phyloP scores from a whole-genome alignment of 2,888 invertebrate species.

The Netelia melanura region DNA sequence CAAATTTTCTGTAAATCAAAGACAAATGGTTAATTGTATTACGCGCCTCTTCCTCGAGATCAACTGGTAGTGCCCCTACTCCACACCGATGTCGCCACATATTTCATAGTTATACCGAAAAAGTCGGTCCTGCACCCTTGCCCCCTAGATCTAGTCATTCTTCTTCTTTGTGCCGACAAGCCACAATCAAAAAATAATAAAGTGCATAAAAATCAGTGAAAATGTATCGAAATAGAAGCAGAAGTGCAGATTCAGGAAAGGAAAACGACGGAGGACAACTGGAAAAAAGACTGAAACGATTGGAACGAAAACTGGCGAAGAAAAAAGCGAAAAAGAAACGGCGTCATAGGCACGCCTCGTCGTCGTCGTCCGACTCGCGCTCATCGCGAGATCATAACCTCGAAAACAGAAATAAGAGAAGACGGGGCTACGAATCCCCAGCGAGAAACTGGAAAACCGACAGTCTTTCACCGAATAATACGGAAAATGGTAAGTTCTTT shows the following conservation, averaged over 20 bases:
- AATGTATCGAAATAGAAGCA: constrained; percentile 24
- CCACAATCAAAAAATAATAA: constrained; percentile 2
- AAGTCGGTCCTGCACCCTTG: not conserved
- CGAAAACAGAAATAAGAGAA: too few relatives aligned
- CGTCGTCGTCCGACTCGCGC: too few relatives aligned
- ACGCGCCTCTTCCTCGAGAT: constrained; percentile 26
- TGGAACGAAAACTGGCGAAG: constrained; percentile 15
- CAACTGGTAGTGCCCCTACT: not conserved
- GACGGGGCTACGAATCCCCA: too few relatives aligned
- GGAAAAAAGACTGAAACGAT: constrained; percentile 19
- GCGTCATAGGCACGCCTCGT: too few relatives aligned
- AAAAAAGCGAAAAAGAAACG: too few relatives aligned
- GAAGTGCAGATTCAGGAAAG: constrained; percentile 1
- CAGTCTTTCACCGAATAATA: too few relatives aligned
- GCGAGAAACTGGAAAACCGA: too few relatives aligned
- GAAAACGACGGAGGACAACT: constrained; percentile 27
- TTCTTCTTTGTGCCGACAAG: constrained; percentile 37
- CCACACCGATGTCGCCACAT: constrained; percentile 21
- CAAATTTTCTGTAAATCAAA: too few relatives aligned
- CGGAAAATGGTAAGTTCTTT: not conserved
- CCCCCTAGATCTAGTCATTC: constrained; percentile 16
- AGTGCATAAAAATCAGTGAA: constrained; percentile 7
- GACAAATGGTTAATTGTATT: not conserved
- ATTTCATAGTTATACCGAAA: constrained; percentile 17
- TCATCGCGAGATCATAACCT: too few relatives aligned